Evolutionary conservation across 2,113 vertebrate genomes (phyloP), one percentile per base, ranked within the genome.

Genomic region (Barnardius zonarius): DNA sequence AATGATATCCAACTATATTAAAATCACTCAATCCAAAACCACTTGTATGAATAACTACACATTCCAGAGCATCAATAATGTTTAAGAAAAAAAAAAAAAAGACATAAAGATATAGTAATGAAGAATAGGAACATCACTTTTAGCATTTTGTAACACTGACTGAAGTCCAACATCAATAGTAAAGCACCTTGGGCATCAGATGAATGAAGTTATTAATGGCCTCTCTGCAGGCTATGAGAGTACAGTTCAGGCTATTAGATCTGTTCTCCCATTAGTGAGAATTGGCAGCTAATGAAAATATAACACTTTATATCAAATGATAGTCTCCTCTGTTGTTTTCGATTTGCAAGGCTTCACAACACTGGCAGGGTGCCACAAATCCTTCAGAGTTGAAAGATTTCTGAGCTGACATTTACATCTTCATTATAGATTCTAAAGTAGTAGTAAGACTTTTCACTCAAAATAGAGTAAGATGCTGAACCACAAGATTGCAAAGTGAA

Each of bases 261-360:
- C 43, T 85, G 39, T 22, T 88, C 88, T 94, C 82, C 90, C 67
- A 73, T 80, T 78, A 88, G 75, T 27, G 85, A 61, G 52, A 93
- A 85, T 3, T 68, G 72, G 86, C 82, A 93, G 85, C 57, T 93
- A 88, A 90, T 94, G 95, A 84, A 90, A 93, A 93, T 9, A 61
- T 6, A 92, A 81, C 17, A 9, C 35, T 93, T 78, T 8, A 2
- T 35, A 51, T 68, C 78, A 76, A 88, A 72, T 14, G 52, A 39
- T 35, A 12, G 41, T 79, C 55, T 55, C 18, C 76, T 76, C 85
- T 85, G 66, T 22, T 86, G 86, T 28, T 88, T 81, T 83, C 5
- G 1, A 70, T 55, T 61, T n/a, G 70, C 27, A 51, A 67, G 57
- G 66, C 57, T 91, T 39, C 74, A 22, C 55, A 91, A 31, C 52